Percentiles rank a stretch among this genome's conserved stretches.
These are phyloP conservation scores for Syngnathus acus DNA, from an alignment of 2,797 vertebrate genomes.

Conservation along the genomic window DNA sequence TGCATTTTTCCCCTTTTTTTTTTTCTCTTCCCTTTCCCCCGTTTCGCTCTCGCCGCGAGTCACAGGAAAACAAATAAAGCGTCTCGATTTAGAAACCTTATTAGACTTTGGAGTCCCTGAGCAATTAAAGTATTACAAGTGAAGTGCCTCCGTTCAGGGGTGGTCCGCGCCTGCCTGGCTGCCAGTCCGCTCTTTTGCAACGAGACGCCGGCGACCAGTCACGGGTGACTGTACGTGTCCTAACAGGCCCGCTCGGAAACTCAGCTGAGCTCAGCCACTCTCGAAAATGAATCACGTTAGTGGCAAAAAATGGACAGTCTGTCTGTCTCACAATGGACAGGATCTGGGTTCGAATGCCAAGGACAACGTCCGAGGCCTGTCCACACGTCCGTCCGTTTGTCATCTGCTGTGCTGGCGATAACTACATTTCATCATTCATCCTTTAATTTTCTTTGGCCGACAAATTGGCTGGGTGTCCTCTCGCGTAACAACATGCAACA, in stretches of 20 bases:
- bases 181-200: slow-evolving; percentile 63
- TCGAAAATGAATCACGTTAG: too few relatives aligned
- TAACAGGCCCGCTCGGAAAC: too few relatives aligned
- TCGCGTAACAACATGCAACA: slow-evolving; percentile 9
- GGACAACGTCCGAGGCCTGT: not conserved
- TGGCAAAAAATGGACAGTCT: too few relatives aligned
- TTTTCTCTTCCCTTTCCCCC: not conserved
- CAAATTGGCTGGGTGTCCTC: slow-evolving; percentile 65
- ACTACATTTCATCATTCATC: slow-evolving; percentile 33
- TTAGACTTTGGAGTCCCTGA: slow-evolving; percentile 77
- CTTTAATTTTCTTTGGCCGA: slow-evolving; percentile 44
- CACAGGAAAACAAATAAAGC: slow-evolving; percentile 80
- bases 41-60: slow-evolving; percentile 66
- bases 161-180: slow-evolving; percentile 73
- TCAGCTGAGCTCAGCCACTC: too few relatives aligned
- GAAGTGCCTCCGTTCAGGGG: slow-evolving; percentile 74
- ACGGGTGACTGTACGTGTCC: not conserved
- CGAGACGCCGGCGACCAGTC: slow-evolving; percentile 24
- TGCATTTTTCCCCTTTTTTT: slow-evolving; percentile 57
- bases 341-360: not conserved
- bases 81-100: slow-evolving; percentile 80
- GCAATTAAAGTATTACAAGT: slow-evolving; percentile 79
- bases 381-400: not conserved
- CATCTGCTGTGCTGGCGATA: not conserved
- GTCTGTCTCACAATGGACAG: not conserved